Evolutionary conservation across 92 coral and sea anemone species (phyloP).

Genomic region (Phenganax marumi): DNA sequence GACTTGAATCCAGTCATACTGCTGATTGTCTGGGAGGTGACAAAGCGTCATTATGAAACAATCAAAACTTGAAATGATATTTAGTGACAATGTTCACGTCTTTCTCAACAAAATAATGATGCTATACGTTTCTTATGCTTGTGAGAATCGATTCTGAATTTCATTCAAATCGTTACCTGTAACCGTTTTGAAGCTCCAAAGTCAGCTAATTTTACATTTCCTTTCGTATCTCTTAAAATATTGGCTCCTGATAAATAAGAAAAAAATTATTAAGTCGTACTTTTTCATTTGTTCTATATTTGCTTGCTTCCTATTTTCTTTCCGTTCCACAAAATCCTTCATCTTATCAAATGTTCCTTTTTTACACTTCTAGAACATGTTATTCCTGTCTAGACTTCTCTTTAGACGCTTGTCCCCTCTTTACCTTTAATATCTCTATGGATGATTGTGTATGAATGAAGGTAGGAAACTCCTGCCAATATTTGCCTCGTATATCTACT

Average conservation of each 20-base stretch:
- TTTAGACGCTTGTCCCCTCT: neutral
- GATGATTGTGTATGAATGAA: conserved; percentile 81
- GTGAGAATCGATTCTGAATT: neutral
- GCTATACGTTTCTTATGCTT: neutral
- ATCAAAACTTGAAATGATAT: too few species aligned
- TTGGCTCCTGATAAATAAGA: conserved; percentile 69
- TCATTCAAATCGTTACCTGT: conserved; percentile 61
- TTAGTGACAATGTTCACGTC: too few species aligned
- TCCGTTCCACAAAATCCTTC: too few species aligned
- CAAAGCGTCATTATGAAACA: neutral
- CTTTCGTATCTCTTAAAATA: conserved; percentile 85
- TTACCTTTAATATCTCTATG: conserved; percentile 99
- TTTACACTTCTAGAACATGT: too few species aligned
- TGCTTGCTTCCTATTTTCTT: too few species aligned
- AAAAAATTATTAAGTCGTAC: neutral
- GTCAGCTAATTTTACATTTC: conserved; percentile 93
- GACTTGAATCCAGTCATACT: conserved; percentile 98
- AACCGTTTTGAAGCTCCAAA: conserved; percentile 98
- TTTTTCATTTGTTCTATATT: too few species aligned
- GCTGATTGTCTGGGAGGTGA: conserved; percentile 75
- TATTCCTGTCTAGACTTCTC: too few species aligned
- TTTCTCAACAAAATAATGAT: too few species aligned
- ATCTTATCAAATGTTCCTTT: too few species aligned
- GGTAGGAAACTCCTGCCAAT: conserved; percentile 84
- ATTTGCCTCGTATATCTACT: conserved; percentile 90